Conservation (phyloP, 2,888 invertebrate species). For the Piscicola geometra region DNA sequence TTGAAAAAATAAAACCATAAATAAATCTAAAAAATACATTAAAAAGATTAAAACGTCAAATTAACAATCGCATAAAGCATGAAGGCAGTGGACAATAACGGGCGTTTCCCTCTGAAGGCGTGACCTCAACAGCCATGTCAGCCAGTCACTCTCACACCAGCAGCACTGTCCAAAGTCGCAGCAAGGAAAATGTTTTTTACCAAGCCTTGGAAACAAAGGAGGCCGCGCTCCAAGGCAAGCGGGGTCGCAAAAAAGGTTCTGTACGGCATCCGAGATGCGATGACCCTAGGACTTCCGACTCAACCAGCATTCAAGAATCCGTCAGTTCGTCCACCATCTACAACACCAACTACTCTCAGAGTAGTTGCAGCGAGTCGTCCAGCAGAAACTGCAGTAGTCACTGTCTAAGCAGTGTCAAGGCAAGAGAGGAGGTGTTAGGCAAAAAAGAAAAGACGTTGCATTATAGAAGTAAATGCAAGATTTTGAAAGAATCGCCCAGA, state of each 20-base stretch:
- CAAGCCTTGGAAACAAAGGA: not conserved
- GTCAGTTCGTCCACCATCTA: slow-evolving; percentile 5
- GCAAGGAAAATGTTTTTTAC: not conserved
- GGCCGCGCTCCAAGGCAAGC: not conserved
- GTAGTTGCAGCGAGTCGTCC: not conserved
- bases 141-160: not conserved
- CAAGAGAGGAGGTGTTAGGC: not conserved
- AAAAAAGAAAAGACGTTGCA: not conserved
- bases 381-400: not conserved
- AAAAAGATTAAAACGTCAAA: too few relatives aligned
- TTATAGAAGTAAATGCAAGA: not conserved
- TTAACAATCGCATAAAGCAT: too few relatives aligned
- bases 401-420: not conserved
- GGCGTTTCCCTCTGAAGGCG: not conserved
- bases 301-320: slow-evolving; percentile 6
- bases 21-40: too few relatives aligned
- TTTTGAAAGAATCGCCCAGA: not conserved
- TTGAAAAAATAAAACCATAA: too few relatives aligned
- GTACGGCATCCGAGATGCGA: not conserved
- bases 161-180: not conserved
- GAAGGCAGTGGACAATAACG: not conserved
- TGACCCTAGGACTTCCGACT: not conserved
- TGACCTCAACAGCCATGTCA: not conserved
- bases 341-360: slow-evolving; percentile 2
- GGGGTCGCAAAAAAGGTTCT: not conserved